These are phyloP conservation scores for Periparus ater DNA, from an alignment of 2,797 vertebrate species.

Conservation along the genomic window DNA sequence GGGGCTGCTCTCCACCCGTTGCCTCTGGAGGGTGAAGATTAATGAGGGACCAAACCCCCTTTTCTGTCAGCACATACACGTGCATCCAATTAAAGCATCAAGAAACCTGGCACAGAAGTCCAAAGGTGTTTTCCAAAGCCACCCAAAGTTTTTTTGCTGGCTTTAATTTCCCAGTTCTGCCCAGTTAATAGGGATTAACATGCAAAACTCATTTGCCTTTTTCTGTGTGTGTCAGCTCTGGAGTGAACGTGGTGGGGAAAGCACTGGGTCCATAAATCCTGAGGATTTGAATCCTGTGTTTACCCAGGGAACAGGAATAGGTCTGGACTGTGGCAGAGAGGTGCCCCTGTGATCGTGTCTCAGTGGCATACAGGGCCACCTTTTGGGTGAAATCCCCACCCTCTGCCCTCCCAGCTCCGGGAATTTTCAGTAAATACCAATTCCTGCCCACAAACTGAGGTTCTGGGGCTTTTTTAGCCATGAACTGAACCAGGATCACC, in stretches of 20 bases:
- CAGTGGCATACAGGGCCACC: not conserved
- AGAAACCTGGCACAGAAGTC: not conserved
- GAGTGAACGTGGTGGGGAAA: not conserved
- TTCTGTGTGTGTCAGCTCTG: not conserved
- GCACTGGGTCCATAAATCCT: not conserved
- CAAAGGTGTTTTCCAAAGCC: constrained; percentile 48
- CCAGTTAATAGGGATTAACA: constrained; percentile 64
- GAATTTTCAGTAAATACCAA: not conserved
- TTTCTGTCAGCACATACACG: not conserved
- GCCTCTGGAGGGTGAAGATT: not conserved
- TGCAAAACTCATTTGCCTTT: constrained; percentile 42
- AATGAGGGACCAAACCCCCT: not conserved
- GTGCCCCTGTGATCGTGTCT: not conserved
- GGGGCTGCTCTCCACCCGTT: not conserved
- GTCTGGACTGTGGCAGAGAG: not conserved
- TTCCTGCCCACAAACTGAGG: not conserved
- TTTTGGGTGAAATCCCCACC: not conserved
- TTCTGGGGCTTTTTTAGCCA: not conserved
- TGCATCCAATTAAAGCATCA: constrained; percentile 26
- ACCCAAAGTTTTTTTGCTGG: constrained; percentile 42
- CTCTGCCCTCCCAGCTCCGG: not conserved
- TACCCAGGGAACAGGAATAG: not conserved
- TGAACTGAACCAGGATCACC: not conserved
- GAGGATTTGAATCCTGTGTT: not conserved
- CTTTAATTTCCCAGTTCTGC: constrained; percentile 58